Evolutionary conservation across 2,797 vertebrate species (phyloP).

Genomic region (Oreochromis grahami): DNA sequence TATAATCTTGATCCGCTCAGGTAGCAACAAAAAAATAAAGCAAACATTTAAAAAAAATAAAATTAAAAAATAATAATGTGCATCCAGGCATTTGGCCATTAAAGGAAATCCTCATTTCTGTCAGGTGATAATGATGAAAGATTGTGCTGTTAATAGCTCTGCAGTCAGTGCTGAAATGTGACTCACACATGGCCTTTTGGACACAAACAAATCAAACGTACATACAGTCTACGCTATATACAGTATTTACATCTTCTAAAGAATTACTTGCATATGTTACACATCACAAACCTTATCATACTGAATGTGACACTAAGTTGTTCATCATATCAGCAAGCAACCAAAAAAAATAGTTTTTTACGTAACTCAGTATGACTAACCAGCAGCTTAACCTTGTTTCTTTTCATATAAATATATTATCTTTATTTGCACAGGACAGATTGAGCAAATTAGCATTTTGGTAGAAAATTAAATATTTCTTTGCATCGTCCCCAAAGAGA

Average conservation of each 20-base stretch:
- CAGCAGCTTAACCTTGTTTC: constrained; percentile 1
- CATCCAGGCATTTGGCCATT: not conserved
- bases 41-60: not conserved
- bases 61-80: not conserved
- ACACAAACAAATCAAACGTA: constrained; percentile 13
- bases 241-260: constrained; percentile 56
- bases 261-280: not conserved
- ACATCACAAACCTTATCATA: not conserved
- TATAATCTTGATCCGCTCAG: not conserved
- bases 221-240: constrained; percentile 26
- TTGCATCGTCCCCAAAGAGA: not conserved
- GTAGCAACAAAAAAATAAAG: not conserved
- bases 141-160: not conserved
- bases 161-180: not conserved
- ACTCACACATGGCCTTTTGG: not conserved
- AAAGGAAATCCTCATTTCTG: not conserved
- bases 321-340: constrained; percentile 31
- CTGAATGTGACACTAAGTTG: not conserved
- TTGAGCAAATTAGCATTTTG: constrained; percentile 33
- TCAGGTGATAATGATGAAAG: not conserved
- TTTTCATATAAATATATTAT: constrained; percentile 57
- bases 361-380: not conserved
- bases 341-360: constrained; percentile 21
- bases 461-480: constrained; percentile 61
- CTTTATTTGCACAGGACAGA: constrained; percentile 29